Percentiles rank a stretch among this genome's conserved stretches.
Conservation (phyloP, 2,888 invertebrate species). For the Agelastica alni region DNA sequence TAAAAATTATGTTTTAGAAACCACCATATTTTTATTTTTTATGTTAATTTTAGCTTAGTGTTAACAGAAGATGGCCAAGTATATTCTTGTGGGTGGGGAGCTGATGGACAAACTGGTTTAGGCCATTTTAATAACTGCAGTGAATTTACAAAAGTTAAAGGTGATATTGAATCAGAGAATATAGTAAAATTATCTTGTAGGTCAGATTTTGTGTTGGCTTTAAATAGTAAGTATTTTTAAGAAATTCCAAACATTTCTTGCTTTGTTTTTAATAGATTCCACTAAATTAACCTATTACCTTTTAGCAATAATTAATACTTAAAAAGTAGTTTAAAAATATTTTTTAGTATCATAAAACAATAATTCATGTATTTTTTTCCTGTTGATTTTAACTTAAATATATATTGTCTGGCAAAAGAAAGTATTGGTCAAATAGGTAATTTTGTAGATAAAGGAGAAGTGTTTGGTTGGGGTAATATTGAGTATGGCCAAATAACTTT, state of each 20-base stretch:
- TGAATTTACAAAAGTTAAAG: constrained; percentile 67
- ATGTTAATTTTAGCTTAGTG: constrained; percentile 66
- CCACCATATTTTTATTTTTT: too few species aligned
- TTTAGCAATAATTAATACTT: too few species aligned
- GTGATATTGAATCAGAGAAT: constrained; percentile 81
- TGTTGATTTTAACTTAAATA: too few species aligned
- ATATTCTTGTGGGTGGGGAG: constrained; percentile 90
- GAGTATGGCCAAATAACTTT: constrained; percentile 85
- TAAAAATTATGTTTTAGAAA: too few species aligned
- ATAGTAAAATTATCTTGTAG: constrained; percentile 80
- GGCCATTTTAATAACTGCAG: constrained; percentile 69
- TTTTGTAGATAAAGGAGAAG: constrained; percentile 76
- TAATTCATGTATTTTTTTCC: too few species aligned
- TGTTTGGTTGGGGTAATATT: constrained; percentile 97
- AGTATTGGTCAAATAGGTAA: too few species aligned
- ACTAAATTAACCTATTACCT: too few species aligned
- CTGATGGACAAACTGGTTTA: constrained; percentile 92
- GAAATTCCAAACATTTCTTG: too few species aligned
- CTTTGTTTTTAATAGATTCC: too few species aligned
- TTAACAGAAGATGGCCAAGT: constrained; percentile 80
- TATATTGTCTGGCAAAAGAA: too few species aligned
- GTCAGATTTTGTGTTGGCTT: constrained; percentile 86
- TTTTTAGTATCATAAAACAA: too few species aligned
- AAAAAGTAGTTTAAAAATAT: too few species aligned
- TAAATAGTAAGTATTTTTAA: constrained; percentile 79